These are phyloP conservation scores for Chouioia cunea DNA, from an alignment of 2,888 invertebrate genomes.

Conservation along the genomic window DNA sequence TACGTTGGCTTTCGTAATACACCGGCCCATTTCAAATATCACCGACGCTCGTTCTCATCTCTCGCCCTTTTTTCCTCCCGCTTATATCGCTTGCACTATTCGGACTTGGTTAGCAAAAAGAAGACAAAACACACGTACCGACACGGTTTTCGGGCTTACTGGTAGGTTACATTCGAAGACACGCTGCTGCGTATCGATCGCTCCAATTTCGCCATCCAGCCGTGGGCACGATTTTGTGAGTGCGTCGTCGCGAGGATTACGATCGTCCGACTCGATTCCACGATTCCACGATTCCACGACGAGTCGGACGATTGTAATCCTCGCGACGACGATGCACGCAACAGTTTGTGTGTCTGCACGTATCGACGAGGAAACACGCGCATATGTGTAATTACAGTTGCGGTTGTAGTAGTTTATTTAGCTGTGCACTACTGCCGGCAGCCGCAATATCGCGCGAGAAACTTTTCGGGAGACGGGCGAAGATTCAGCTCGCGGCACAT, in stretches of 20 bases:
- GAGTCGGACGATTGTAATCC: too few relatives aligned
- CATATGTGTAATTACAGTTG: conserved; percentile 1
- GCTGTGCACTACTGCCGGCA: background rate
- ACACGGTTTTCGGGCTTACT: too few relatives aligned
- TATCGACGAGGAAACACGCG: background rate
- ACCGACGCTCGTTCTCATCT: too few relatives aligned
- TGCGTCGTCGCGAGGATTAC: too few relatives aligned
- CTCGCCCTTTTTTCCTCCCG: too few relatives aligned
- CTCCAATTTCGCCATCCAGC: background rate
- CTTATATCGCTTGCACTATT: too few relatives aligned
- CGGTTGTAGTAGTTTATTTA: background rate
- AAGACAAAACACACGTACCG: too few relatives aligned
- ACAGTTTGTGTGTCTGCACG: background rate
- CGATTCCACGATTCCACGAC: too few relatives aligned
- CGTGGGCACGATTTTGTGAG: background rate
- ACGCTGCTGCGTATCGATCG: background rate
- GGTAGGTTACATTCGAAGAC: background rate
- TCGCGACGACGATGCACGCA: background rate
- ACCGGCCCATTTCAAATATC: too few relatives aligned
- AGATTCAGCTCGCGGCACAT: conserved; percentile 11
- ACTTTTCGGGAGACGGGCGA: conserved; percentile 2
- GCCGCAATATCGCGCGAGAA: conserved; percentile 16
- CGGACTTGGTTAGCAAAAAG: too few relatives aligned
- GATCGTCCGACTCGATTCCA: too few relatives aligned
- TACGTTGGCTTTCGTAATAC: too few relatives aligned